phyloP scores from a whole-genome alignment of 2,888 invertebrate genomes.

The Zootermopsis nevadensis region DNA sequence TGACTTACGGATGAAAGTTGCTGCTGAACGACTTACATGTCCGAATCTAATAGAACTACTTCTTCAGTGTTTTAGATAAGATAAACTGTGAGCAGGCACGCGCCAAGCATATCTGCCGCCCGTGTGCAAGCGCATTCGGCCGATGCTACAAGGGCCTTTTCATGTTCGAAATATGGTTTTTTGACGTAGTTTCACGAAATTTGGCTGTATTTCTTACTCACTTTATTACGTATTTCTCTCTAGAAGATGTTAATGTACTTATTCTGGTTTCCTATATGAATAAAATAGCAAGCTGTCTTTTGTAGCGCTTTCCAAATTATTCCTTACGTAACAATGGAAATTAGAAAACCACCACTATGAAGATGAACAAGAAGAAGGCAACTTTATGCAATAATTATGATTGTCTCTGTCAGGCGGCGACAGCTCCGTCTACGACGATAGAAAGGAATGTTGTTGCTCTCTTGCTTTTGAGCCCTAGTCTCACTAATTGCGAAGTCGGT shows the following conservation, averaged over 20 bases:
- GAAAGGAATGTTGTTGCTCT: constrained; percentile 38
- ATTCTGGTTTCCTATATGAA: constrained; percentile 10
- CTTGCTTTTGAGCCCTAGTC: constrained; percentile 39
- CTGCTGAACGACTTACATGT: no score
- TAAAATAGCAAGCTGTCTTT: constrained; percentile 23
- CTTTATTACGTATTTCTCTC: not conserved
- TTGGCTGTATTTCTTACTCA: not conserved
- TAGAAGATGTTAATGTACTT: not conserved
- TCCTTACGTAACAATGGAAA: constrained; percentile 38
- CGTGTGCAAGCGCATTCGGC: no score
- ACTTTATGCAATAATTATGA: constrained; percentile 45
- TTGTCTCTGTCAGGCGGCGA: constrained; percentile 33
- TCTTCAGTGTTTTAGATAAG: no score
- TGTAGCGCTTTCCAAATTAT: constrained; percentile 26
- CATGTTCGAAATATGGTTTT: no score
- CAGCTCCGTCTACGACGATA: not conserved
- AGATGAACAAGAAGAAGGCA: constrained; percentile 35
- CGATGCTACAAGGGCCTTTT: no score
- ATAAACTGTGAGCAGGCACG: no score
- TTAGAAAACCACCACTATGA: constrained; percentile 33
- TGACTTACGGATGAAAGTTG: no score
- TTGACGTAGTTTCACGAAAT: no score
- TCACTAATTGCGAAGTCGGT: constrained; percentile 43
- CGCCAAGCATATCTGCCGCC: no score
- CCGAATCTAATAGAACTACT: no score